Evolutionary conservation across 35 echinoderm and acorn worm species (phyloP).

Genomic region (Strongylocentrotus purpuratus): DNA sequence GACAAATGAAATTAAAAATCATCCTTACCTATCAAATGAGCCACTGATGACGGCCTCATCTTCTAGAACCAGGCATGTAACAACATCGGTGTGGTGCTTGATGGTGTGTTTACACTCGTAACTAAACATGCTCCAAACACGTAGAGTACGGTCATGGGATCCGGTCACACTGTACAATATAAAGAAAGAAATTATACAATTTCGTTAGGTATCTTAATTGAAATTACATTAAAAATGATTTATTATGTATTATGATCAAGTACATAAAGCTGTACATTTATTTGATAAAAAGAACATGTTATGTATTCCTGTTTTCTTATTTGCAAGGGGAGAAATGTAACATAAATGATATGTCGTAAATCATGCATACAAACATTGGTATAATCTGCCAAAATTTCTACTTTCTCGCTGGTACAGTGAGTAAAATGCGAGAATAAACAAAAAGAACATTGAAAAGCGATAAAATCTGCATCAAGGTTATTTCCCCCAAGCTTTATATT

Average conservation of each 20-base stretch:
- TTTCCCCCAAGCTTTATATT: too few species aligned
- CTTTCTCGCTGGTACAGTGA: too few species aligned
- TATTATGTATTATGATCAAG: not conserved
- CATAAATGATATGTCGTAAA: too few species aligned
- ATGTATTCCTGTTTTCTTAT: too few species aligned
- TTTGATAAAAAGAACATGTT: too few species aligned
- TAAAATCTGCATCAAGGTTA: too few species aligned
- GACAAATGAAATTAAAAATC: not conserved
- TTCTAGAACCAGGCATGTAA: slow-evolving; percentile 88
- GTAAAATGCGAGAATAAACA: too few species aligned
- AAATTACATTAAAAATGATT: not conserved
- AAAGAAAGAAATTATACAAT: not conserved
- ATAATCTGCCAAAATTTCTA: too few species aligned
- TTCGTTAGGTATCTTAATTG: not conserved
- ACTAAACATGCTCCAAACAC: slow-evolving; percentile 84
- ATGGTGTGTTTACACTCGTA: slow-evolving; percentile 68
- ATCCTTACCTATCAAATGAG: slow-evolving; percentile 87
- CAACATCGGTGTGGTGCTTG: slow-evolving; percentile 67
- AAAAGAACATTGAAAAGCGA: too few species aligned
- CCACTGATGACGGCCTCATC: slow-evolving; percentile 68
- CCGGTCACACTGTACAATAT: slow-evolving; percentile 78
- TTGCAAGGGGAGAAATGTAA: too few species aligned
- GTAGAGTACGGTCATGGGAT: slow-evolving; percentile 88
- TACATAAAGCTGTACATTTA: too few species aligned
- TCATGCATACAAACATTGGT: too few species aligned